Conservation (phyloP, 2,797 vertebrate species). For the Forpus xanthops region DNA sequence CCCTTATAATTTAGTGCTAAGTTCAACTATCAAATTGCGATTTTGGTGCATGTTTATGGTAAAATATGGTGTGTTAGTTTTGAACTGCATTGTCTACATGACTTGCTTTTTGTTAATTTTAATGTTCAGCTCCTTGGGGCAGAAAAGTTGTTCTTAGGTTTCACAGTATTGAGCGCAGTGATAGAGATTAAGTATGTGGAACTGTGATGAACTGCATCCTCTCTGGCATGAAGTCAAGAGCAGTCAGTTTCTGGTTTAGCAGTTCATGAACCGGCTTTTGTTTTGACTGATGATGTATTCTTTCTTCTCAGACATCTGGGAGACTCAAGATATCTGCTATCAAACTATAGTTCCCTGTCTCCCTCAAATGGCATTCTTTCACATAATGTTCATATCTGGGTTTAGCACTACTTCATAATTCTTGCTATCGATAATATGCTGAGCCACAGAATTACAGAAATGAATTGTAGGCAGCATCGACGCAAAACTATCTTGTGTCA, state of each 20-base stretch:
- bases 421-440: not conserved
- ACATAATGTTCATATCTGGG: not conserved
- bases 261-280: slow-evolving; percentile 49
- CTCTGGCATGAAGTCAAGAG: slow-evolving; percentile 46
- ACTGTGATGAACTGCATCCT: slow-evolving; percentile 61
- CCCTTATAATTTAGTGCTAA: not conserved
- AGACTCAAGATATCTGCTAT: slow-evolving; percentile 23
- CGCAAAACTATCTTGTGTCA: not conserved
- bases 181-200: slow-evolving; percentile 64
- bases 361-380: not conserved
- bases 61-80: slow-evolving; percentile 49
- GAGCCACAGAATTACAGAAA: not conserved
- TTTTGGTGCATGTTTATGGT: not conserved
- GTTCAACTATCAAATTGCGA: not conserved
- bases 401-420: not conserved
- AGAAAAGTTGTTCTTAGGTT: slow-evolving; percentile 46
- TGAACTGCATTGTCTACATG: slow-evolving; percentile 23
- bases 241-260: slow-evolving; percentile 48
- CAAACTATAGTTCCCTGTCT: not conserved
- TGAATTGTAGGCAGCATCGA: not conserved
- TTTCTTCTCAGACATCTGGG: slow-evolving; percentile 48
- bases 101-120: slow-evolving; percentile 48
- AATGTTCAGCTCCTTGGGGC: slow-evolving; percentile 42
- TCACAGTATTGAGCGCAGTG: slow-evolving; percentile 7
- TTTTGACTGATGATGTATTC: slow-evolving; percentile 50